Base-by-base conservation (phyloP, 2,888 invertebrate species). In the Agonopterix arenella region DNA sequence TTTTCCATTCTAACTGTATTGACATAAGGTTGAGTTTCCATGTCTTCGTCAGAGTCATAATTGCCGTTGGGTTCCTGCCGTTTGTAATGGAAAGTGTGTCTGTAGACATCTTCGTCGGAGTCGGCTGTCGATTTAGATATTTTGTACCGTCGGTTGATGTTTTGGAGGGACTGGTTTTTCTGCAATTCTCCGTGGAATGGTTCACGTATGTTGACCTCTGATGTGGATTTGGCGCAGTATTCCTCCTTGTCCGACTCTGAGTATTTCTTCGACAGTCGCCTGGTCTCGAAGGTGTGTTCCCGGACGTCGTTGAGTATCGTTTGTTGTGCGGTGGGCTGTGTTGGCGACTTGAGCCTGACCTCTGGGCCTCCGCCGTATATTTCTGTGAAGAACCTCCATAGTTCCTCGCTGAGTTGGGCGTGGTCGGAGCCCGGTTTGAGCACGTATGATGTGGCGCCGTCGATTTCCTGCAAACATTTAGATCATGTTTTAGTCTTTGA, bases 291-390 rank as follows among this genome's bases (percentile, higher is more conserved):
- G 13, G 18, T 11, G n/a, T 43, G 18, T 43, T 51, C 47, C 8
- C 49, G 44, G 16, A 56, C 61, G 52, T 52, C 44, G 43, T 61
- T 60, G 48, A 55, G 47, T 40, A 51, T 47, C 44, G 53, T 54
- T 4, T 53, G 59, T 3, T 51, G 50, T 47, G 46, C 42, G 47
- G 47, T 49, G 44, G 52, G 53, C 38, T 50, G 48, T 45, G 54
- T 46, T 1, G 80, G 80, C 0, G 80, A 68, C 44, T 73, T 77
- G 16, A 90, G 78, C 4, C 63, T 70, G n/a, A 97, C 90, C 70
- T 96, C 96, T 0, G 98, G 98, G 0, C 98, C 98, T 1, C 98
- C 97, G 8, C 96, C 95, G 73, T 98, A 98, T 48, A 95, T 95
- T 54, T 91, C 91, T 48, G 93, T 91, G 73, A 98, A 94, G 84